These are phyloP conservation scores for Rhegmatorhina hoffmannsi DNA, from an alignment of 2,113 vertebrate genomes.

Conservation along the genomic window DNA sequence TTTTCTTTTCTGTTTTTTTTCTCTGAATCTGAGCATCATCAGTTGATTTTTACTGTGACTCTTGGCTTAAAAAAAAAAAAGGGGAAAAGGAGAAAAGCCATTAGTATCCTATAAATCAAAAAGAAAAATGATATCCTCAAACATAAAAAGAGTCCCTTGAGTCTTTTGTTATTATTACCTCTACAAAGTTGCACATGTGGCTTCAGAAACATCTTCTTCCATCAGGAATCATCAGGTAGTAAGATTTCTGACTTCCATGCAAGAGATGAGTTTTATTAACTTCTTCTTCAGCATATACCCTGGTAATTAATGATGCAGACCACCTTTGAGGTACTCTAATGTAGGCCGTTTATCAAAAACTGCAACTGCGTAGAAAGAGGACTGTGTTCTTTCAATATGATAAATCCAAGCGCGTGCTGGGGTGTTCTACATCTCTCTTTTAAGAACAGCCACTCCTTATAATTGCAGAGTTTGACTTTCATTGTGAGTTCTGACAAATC, in stretches of 20 bases:
- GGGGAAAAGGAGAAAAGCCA: background rate
- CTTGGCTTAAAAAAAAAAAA: background rate
- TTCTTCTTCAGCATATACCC: slow-evolving; percentile 55
- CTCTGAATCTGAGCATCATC: background rate
- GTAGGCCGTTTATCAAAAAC: slow-evolving; percentile 45
- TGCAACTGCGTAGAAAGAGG: slow-evolving; percentile 1
- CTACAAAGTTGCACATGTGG: slow-evolving; percentile 61
- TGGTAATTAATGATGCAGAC: slow-evolving; percentile 69
- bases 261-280: slow-evolving; percentile 69
- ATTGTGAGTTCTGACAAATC: slow-evolving; percentile 21
- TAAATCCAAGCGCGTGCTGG: background rate
- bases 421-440: background rate
- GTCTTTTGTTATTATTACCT: slow-evolving; percentile 73
- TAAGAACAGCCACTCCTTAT: background rate
- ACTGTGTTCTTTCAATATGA: slow-evolving; percentile 29
- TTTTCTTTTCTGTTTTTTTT: slow-evolving; percentile 12
- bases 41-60: slow-evolving; percentile 36
- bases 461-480: slow-evolving; percentile 36
- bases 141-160: slow-evolving; percentile 68
- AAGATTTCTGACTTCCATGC: slow-evolving; percentile 59
- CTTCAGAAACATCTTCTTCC: slow-evolving; percentile 65
- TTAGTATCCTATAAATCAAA: slow-evolving; percentile 69
- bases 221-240: slow-evolving; percentile 48
- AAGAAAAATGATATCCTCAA: slow-evolving; percentile 66
- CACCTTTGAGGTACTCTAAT: slow-evolving; percentile 53